phyloP scores from a whole-genome alignment of 2,888 invertebrate genomes.

The Timema podura region DNA sequence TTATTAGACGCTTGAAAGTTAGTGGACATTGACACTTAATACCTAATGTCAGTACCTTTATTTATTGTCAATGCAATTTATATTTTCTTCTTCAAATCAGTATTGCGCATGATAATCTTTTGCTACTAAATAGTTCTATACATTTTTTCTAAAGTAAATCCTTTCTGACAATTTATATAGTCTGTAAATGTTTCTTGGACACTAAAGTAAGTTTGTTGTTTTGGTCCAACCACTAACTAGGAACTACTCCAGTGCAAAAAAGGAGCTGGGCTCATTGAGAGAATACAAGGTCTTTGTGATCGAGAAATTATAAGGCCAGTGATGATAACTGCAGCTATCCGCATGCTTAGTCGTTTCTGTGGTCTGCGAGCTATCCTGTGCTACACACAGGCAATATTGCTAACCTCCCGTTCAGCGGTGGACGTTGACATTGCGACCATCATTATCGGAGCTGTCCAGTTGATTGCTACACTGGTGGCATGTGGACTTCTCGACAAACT shows the following conservation, averaged over 20 bases:
- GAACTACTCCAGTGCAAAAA: slow-evolving; percentile 29
- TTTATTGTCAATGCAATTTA: too few species aligned
- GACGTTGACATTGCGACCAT: slow-evolving; percentile 34
- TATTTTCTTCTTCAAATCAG: too few species aligned
- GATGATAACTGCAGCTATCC: slow-evolving; percentile 23
- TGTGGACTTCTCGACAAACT: slow-evolving; percentile 41
- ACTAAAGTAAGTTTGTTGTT: too few species aligned
- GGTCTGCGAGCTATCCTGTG: slow-evolving; percentile 32
- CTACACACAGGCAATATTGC: slow-evolving; percentile 28
- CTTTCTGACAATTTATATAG: too few species aligned
- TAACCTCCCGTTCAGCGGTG: slow-evolving; percentile 25
- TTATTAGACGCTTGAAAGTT: too few species aligned
- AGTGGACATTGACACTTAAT: too few species aligned
- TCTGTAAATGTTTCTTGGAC: too few species aligned
- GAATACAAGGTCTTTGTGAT: slow-evolving; percentile 25
- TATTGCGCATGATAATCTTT: too few species aligned
- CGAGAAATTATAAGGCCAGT: slow-evolving; percentile 25
- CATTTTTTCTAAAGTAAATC: too few species aligned
- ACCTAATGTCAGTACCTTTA: too few species aligned
- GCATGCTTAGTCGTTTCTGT: slow-evolving; percentile 31
- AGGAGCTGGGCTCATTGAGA: slow-evolving; percentile 21
- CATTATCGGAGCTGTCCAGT: slow-evolving; percentile 39
- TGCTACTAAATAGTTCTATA: too few species aligned
- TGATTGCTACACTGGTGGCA: slow-evolving; percentile 35
- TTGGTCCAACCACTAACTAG: slow-evolving; percentile 13